Conservation (phyloP, 2,888 invertebrate species). For the Anorthoa munda region DNA sequence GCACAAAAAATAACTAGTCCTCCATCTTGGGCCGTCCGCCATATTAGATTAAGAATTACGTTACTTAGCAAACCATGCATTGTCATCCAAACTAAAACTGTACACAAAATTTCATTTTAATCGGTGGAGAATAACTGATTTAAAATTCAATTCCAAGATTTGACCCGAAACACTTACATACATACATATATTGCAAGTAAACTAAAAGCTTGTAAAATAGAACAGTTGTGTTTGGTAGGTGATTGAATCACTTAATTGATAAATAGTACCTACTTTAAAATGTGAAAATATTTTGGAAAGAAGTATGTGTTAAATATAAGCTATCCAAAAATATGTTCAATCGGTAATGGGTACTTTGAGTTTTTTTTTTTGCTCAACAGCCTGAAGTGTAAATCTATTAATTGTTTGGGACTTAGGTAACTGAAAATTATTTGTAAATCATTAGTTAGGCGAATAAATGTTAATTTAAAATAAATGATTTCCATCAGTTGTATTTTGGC, state of each 20-base stretch:
- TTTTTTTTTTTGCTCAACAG: slow-evolving; percentile 2
- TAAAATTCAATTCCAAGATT: no score
- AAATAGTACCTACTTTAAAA: not conserved
- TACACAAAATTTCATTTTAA: no score
- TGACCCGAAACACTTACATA: no score
- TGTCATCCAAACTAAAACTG: no score
- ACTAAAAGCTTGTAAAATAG: no score
- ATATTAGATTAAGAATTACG: no score
- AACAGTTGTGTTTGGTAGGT: no score
- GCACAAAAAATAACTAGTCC: no score
- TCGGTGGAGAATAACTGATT: no score
- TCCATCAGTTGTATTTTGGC: slow-evolving; percentile 24
- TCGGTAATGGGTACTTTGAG: not conserved
- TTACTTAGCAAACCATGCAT: no score
- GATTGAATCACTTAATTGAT: not conserved
- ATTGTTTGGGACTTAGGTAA: slow-evolving; percentile 37
- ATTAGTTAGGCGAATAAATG: slow-evolving; percentile 15
- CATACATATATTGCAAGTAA: no score
- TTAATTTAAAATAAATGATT: slow-evolving; percentile 51
- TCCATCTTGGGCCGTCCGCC: no score
- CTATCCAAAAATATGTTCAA: not conserved
- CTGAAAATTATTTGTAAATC: slow-evolving; percentile 44
- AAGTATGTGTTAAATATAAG: not conserved
- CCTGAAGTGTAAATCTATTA: slow-evolving; percentile 16
- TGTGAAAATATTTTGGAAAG: not conserved